phyloP scores from a whole-genome alignment of 2,888 invertebrate genomes.

The Caenorhabditis sp. region DNA sequence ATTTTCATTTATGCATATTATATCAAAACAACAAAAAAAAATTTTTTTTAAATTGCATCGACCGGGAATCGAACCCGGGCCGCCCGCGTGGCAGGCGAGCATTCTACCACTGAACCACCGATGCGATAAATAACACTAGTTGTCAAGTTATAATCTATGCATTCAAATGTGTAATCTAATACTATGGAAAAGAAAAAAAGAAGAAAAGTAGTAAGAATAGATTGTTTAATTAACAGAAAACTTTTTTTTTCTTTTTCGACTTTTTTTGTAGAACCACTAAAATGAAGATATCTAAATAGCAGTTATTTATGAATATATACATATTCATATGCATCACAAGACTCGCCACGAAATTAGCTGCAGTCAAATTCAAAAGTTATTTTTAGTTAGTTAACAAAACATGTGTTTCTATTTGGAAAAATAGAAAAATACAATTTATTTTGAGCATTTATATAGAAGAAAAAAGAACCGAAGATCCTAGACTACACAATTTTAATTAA shows the following conservation, averaged over 20 bases:
- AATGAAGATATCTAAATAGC: not conserved
- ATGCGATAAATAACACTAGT: conserved; percentile 21
- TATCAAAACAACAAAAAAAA: conserved; percentile 2
- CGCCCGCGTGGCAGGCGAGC: conserved; percentile 70
- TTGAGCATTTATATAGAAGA: too few relatives aligned
- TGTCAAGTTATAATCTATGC: not conserved
- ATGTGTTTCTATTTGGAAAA: too few relatives aligned
- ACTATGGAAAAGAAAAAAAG: not conserved
- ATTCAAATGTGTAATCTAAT: not conserved
- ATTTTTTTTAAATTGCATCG: too few relatives aligned
- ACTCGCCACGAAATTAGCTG: not conserved
- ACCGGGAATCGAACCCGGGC: conserved; percentile 70
- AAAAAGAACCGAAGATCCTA: too few relatives aligned
- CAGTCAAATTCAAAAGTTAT: not conserved
- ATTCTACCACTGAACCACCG: conserved; percentile 70
- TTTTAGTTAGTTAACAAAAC: too few relatives aligned
- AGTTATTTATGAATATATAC: not conserved
- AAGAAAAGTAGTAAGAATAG: not conserved
- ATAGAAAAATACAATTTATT: too few relatives aligned
- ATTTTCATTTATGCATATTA: too few relatives aligned
- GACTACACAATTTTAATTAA: not conserved
- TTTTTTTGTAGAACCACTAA: not conserved
- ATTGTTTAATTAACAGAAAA: not conserved
- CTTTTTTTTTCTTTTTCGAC: not conserved
- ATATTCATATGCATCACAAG: not conserved